phyloP scores from a whole-genome alignment of 2,113 vertebrate species.

The Pachypanchax playfairii region DNA sequence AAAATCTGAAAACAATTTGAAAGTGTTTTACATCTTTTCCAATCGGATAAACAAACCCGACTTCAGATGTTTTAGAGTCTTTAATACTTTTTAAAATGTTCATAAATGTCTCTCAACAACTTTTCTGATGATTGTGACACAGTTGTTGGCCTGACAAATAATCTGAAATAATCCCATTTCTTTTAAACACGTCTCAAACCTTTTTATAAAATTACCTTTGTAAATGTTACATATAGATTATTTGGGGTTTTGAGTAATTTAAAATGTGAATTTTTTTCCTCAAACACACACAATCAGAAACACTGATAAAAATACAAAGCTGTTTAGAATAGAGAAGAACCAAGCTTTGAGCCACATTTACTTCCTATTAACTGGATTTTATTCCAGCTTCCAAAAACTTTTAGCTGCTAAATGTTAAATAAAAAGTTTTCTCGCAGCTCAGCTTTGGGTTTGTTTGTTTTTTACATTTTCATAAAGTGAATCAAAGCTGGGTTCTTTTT shows the following conservation, averaged over 20 bases:
- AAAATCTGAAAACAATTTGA: too few relatives aligned
- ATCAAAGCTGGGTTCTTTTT: constrained; percentile 15
- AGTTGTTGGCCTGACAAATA: not conserved
- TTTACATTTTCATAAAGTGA: not conserved
- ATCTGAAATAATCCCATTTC: not conserved
- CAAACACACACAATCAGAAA: constrained; percentile 4
- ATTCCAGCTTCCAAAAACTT: not conserved
- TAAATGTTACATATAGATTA: constrained; percentile 6
- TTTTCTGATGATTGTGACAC: too few relatives aligned
- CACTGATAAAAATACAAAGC: constrained; percentile 29
- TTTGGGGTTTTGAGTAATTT: not conserved
- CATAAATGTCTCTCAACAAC: too few relatives aligned
- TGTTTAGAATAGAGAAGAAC: constrained; percentile 26
- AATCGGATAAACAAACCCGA: not conserved
- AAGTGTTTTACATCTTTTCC: not conserved
- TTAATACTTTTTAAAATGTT: not conserved
- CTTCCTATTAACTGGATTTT: not conserved
- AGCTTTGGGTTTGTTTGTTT: not conserved
- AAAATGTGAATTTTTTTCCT: not conserved
- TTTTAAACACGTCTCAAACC: not conserved
- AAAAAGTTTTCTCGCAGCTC: not conserved
- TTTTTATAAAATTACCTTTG: not conserved
- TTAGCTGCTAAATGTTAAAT: too few relatives aligned
- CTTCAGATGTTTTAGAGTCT: not conserved
- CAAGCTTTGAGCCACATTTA: constrained; percentile 14